Evolutionary conservation across 2,888 invertebrate species (phyloP).

Genomic region (Drosophila percnosoma): DNA sequence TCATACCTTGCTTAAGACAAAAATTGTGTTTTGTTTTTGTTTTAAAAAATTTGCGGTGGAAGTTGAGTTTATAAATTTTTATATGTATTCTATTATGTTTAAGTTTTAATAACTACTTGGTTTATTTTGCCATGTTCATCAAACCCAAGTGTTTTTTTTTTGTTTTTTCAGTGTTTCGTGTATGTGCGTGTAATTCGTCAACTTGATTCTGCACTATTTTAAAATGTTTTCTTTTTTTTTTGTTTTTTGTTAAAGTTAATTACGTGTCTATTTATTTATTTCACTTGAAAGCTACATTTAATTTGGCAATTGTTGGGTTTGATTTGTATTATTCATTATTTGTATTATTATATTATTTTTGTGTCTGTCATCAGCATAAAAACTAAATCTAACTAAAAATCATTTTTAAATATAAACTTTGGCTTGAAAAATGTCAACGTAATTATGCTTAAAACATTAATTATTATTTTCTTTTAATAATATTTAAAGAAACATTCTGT

Average conservation of each 20-base stretch:
- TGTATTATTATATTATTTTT: slow-evolving; percentile 31
- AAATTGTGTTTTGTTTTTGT: slow-evolving; percentile 69
- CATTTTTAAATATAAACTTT: slow-evolving; percentile 81
- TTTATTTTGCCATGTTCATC: slow-evolving; percentile 62
- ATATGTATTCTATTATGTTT: slow-evolving; percentile 68
- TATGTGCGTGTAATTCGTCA: slow-evolving; percentile 46
- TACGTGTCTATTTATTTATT: slow-evolving; percentile 69
- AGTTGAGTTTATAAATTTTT: slow-evolving; percentile 77
- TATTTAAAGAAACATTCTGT: slow-evolving; percentile 45
- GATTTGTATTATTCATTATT: slow-evolving; percentile 67
- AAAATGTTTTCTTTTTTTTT: slow-evolving; percentile 36
- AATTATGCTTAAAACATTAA: slow-evolving; percentile 65
- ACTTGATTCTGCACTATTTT: slow-evolving; percentile 54
- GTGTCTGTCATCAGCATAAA: slow-evolving; percentile 59
- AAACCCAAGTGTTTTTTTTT: slow-evolving; percentile 65
- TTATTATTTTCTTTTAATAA: slow-evolving; percentile 29
- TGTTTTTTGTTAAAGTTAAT: slow-evolving; percentile 61
- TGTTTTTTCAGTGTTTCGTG: slow-evolving; percentile 26
- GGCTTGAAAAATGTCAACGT: slow-evolving; percentile 82
- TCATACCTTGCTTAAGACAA: slow-evolving; percentile 76
- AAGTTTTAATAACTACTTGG: slow-evolving; percentile 70
- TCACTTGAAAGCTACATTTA: slow-evolving; percentile 84
- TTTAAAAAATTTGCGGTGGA: slow-evolving; percentile 79
- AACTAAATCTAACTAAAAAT: slow-evolving; percentile 75
- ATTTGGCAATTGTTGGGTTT: slow-evolving; percentile 85